Percentiles rank a stretch among this genome's conserved stretches.
Conservation (phyloP, 2,888 invertebrate species). For the Stenodema calcarata region DNA sequence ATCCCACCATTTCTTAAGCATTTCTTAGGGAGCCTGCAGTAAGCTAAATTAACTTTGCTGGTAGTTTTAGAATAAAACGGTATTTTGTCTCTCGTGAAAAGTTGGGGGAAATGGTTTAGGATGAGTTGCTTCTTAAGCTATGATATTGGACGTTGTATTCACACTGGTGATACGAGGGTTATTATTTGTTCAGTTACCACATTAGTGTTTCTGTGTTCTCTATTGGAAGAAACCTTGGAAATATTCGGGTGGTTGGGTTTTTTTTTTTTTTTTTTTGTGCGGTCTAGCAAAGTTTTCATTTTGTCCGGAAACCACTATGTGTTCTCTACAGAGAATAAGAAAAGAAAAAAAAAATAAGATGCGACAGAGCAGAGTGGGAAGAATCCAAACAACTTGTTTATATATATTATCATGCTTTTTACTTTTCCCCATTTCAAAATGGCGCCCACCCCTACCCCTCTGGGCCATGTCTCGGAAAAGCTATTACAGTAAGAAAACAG, state of each 20-base stretch:
- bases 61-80: too few species aligned
- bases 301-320: not conserved
- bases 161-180: too few species aligned
- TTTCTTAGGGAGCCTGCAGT: too few species aligned
- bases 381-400: constrained; percentile 58
- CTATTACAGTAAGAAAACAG: constrained; percentile 68
- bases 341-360: constrained; percentile 14
- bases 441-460: constrained; percentile 47
- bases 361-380: not conserved
- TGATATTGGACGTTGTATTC: too few species aligned
- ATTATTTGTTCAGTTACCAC: too few species aligned
- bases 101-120: too few species aligned
- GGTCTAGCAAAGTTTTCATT: not conserved
- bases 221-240: not conserved
- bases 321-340: not conserved
- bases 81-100: too few species aligned
- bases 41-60: too few species aligned
- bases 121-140: too few species aligned
- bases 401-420: constrained; percentile 54
- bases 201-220: not conserved
- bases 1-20: too few species aligned
- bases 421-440: constrained; percentile 52
- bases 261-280: too few species aligned
- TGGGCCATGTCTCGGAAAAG: constrained; percentile 57
- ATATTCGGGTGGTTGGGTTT: not conserved